These are phyloP conservation scores for Clistopyga incitator DNA, from an alignment of 2,888 invertebrate genomes.

Conservation along the genomic window DNA sequence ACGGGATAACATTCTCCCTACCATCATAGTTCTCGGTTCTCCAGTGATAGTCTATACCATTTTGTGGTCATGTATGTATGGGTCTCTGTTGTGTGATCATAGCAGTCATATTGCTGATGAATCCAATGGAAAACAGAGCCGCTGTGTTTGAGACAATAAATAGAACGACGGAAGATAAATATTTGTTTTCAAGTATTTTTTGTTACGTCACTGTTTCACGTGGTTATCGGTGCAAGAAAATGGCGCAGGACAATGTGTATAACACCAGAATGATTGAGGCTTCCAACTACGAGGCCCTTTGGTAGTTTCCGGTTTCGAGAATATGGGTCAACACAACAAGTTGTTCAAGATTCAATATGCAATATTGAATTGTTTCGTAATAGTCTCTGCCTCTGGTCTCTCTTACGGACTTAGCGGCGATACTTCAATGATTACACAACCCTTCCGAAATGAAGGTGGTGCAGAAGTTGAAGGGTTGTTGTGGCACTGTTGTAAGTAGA, in stretches of 20 bases:
- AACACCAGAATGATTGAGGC: not conserved
- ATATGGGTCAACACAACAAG: not conserved
- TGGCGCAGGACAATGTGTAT: not conserved
- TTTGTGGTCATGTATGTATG: conserved; percentile 26
- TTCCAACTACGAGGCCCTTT: not conserved
- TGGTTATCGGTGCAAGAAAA: not conserved
- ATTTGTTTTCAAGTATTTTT: not conserved
- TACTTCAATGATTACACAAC: not conserved
- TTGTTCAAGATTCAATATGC: not conserved
- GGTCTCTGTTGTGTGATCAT: not conserved
- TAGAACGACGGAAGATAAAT: conserved; percentile 6
- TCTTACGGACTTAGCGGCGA: not conserved
- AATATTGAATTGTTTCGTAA: not conserved
- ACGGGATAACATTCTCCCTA: conserved; percentile 15
- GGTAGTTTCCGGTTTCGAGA: not conserved
- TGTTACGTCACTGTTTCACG: not conserved
- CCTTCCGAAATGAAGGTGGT: not conserved
- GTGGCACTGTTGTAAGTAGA: not conserved
- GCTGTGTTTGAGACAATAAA: conserved; percentile 7
- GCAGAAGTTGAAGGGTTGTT: not conserved
- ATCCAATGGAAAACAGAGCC: conserved; percentile 2
- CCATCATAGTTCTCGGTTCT: conserved; percentile 19
- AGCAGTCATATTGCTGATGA: conserved; percentile 1
- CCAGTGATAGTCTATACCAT: conserved; percentile 7
- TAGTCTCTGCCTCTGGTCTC: not conserved